phyloP scores from a whole-genome alignment of 2,888 invertebrate genomes.

The Xestia c-nigrum region DNA sequence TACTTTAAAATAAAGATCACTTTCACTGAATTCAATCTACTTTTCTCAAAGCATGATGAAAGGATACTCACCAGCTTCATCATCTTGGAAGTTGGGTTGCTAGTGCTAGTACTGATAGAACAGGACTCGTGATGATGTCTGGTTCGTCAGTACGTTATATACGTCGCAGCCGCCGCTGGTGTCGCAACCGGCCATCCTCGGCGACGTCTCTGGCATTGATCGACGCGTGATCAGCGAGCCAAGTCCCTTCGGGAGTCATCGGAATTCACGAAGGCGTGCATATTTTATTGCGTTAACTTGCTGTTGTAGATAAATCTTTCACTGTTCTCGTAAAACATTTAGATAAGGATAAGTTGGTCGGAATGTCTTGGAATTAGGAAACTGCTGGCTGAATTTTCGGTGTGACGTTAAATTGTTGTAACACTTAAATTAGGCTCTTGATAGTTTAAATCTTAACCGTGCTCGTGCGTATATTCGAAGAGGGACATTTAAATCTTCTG shows the following conservation, averaged over 20 bases:
- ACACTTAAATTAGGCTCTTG: background rate
- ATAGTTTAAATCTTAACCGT: background rate
- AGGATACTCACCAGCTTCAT: constrained; percentile 84
- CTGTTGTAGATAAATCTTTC: constrained; percentile 57
- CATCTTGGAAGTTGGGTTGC: constrained; percentile 80
- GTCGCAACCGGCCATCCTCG: constrained; percentile 77
- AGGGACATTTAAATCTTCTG: background rate
- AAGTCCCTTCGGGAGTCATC: constrained; percentile 73
- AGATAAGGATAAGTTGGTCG: constrained; percentile 34
- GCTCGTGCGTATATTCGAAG: background rate
- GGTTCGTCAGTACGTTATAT: constrained; percentile 79
- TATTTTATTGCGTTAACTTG: constrained; percentile 54
- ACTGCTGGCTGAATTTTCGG: background rate
- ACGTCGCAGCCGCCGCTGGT: constrained; percentile 69
- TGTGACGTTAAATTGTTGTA: background rate
- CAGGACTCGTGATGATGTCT: constrained; percentile 76
- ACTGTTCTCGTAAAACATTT: constrained; percentile 24
- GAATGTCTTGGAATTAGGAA: constrained; percentile 8
- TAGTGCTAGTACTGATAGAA: constrained; percentile 75
- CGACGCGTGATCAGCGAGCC: constrained; percentile 83
- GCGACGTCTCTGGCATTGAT: constrained; percentile 85
- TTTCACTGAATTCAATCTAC: constrained; percentile 5
- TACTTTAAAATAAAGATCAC: background rate
- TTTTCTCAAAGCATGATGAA: background rate
- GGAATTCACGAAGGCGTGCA: constrained; percentile 61